Conservation (phyloP, 2,797 vertebrate species). For the Lagodon rhomboides region DNA sequence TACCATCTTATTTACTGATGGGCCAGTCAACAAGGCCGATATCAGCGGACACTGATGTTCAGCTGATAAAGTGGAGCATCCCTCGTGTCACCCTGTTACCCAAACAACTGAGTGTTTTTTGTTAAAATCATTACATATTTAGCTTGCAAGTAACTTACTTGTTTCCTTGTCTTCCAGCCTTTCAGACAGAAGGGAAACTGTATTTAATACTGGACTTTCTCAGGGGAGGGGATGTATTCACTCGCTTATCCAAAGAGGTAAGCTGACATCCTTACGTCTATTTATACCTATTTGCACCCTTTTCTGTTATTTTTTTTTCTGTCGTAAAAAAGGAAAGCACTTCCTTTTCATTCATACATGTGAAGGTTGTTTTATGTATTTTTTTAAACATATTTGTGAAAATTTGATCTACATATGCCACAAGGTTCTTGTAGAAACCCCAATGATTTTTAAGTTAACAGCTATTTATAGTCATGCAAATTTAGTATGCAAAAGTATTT, state of each 20-base stretch:
- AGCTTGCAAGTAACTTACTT: constrained; percentile 8
- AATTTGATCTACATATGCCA: constrained; percentile 31
- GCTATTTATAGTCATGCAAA: constrained; percentile 54
- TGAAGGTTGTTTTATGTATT: neutral
- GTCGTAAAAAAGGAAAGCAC: constrained; percentile 12
- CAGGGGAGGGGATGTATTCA: constrained; percentile 99
- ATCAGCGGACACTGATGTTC: too few species aligned
- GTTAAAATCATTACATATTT: neutral
- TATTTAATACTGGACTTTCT: constrained; percentile 99
- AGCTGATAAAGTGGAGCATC: neutral
- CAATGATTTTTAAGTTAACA: constrained; percentile 39
- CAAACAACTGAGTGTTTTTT: constrained; percentile 3
- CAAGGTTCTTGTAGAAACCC: constrained; percentile 37
- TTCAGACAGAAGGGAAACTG: constrained; percentile 99
- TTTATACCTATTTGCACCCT: constrained; percentile 4
- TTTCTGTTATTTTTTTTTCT: neutral
- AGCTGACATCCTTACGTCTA: constrained; percentile 70
- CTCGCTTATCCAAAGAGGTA: constrained; percentile 99
- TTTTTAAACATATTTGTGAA: constrained; percentile 45
- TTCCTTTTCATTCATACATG: neutral
- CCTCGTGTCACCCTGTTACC: neutral
- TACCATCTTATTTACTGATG: too few species aligned
- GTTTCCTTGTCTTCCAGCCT: constrained; percentile 85
- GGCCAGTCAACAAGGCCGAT: too few species aligned
- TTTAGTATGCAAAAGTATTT: constrained; percentile 36